Evolutionary conservation across 2,888 invertebrate genomes (phyloP).

Genomic region (Melolontha melolontha): DNA sequence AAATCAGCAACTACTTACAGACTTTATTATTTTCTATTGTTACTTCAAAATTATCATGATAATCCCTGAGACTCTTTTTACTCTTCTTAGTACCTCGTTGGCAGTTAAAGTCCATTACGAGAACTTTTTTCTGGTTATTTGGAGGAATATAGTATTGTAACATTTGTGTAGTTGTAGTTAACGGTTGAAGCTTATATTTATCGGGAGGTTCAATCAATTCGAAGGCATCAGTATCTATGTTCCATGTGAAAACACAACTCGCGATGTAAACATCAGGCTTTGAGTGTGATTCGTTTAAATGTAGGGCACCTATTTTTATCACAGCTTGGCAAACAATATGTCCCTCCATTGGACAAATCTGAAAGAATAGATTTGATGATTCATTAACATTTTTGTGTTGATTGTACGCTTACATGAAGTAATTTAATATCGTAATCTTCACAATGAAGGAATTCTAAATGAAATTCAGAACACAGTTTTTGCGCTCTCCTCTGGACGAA

Average conservation of each 20-base stretch:
- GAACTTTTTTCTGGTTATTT: slow-evolving; percentile 55
- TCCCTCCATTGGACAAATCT: slow-evolving; percentile 65
- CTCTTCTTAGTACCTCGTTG: slow-evolving; percentile 54
- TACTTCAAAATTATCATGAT: slow-evolving; percentile 59
- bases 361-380: slow-evolving; percentile 43
- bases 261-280: slow-evolving; percentile 59
- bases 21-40: slow-evolving; percentile 55
- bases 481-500: slow-evolving; percentile 65
- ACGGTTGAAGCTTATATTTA: slow-evolving; percentile 56
- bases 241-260: slow-evolving; percentile 63
- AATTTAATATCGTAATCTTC: slow-evolving; percentile 65
- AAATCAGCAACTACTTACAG: slow-evolving; percentile 26
- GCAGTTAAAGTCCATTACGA: slow-evolving; percentile 57
- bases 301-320: slow-evolving; percentile 63
- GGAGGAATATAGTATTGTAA: slow-evolving; percentile 54
- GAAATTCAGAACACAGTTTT: slow-evolving; percentile 61
- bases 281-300: slow-evolving; percentile 53
- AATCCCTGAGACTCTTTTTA: slow-evolving; percentile 61
- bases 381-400: background rate
- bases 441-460: slow-evolving; percentile 63
- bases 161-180: slow-evolving; percentile 51
- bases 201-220: slow-evolving; percentile 60
- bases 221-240: slow-evolving; percentile 61
- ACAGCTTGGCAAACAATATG: slow-evolving; percentile 64
- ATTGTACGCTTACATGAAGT: slow-evolving; percentile 59